Base-by-base conservation (phyloP, 30 jellyfish, hydroid and myxozoan species). In the Phacellophora camtschatica region DNA sequence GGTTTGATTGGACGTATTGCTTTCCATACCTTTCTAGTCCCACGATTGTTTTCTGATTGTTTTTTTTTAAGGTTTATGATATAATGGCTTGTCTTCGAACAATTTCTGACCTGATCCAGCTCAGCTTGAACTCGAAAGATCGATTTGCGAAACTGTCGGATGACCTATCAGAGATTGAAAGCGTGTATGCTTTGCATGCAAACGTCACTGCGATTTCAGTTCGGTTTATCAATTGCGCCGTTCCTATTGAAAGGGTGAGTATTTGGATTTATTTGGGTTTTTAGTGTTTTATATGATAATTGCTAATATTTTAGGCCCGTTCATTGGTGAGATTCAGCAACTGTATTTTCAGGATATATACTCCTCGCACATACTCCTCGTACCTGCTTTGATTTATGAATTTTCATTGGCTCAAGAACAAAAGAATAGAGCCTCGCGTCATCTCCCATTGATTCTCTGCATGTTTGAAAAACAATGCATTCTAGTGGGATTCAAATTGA, bases 241-340 rank as follows among this genome's bases (percentile, higher is more conserved):
- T 87, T 0, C 88, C 96, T 15, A 30, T 20, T 20, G 90, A 81
- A 8, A 76, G 72, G 55, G 96, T 87, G 48, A 35, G 91, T 19
- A 28, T 27, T 58, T 3, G 4, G 15, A 4, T 30, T 66, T 30
- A 66, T 19, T 5, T 18, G 25, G 20, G 3, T 7, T 4, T 23
- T 22, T 59, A 13, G 24, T 59, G 20, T 59, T 32, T 15, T 10
- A 10, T 8, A 7, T 54, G 69, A 54, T 8, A 8, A 10, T 19
- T 54, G 9, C 23, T 7, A 3, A 41, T 71, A 12, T 25, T 71
- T 51, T 12, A 51, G 15, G 53, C 53, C 53, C 15, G 15, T 39
- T 15, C 53, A 6, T 39, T 66, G n/a, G n/a, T n/a, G n/a, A n/a
- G n/a, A n/a, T n/a, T n/a, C n/a, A n/a, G 23, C 37, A 37, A 29